Base-by-base conservation (phyloP, 2,113 vertebrate species). In the Hemiscyllium ocellatum region DNA sequence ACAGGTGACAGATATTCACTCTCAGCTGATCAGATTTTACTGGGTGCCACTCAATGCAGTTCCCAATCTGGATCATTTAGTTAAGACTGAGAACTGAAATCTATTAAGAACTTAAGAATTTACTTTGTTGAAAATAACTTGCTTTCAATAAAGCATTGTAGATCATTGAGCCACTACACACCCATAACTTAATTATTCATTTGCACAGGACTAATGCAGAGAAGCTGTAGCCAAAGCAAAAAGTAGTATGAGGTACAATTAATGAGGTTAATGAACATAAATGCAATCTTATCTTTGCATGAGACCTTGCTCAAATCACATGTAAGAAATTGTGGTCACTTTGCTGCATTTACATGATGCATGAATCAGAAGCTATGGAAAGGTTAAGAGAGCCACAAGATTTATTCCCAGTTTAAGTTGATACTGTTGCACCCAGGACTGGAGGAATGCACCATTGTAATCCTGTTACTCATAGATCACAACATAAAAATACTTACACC, bases 51-150 rank as follows among this genome's bases (percentile, higher is more conserved):
- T 89, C 86, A 33, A 87, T 56, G 50, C 47, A 90, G 24, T 90
- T 61, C 50, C 29, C 52, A 26, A 61, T 33, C 50, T 0, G 3
- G 13, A 90, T 90, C 1, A n/a, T 4, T 29, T 33, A 65, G 13
- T 33, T 19, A 29, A 17, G 56, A 86, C 50, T 91, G 29, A 50
- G 24, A 91, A 91, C 29, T 61, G 0, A 90, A 90, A 89, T 65
- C 87, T 91, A 65, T 65, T 17, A 17, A 5, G 52, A 56, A 37
- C 2, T 61, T 90, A 52, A 61, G 61, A 90, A 90, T 50, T 29
- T 83, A 86, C 52, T 91, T 91, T n/a, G 87, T 65, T 91, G 29
- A 65, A 91, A 83, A 83, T 83, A 83, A 20, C 37, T 37, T 80
- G 5, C 37, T 37, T 42, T 83, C 20, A 83, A 91, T 56, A 90